Conservation (phyloP, 2,797 vertebrate genomes). For the Catharus ustulatus region DNA sequence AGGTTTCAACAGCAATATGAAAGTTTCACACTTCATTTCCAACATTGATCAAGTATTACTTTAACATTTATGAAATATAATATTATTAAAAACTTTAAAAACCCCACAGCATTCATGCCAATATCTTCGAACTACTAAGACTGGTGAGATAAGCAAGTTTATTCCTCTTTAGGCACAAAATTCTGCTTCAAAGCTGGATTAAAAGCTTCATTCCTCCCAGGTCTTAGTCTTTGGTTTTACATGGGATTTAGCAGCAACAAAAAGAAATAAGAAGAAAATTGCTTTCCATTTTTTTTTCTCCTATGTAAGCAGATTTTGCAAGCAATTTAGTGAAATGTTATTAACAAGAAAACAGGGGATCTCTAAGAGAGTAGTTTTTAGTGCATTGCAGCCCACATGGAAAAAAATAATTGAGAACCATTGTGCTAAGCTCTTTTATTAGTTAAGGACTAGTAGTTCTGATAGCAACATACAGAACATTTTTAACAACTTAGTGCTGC, state of each 20-base stretch:
- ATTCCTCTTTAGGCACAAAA: not conserved
- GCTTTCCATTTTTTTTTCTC: not conserved
- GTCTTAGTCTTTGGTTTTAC: not conserved
- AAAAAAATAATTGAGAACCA: conserved; percentile 20
- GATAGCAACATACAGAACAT: not conserved
- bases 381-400: not conserved
- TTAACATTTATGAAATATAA: not conserved
- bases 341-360: not conserved
- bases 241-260: not conserved
- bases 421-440: conserved; percentile 14
- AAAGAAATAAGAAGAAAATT: conserved; percentile 18
- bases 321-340: conserved; percentile 29
- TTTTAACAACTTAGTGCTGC: not conserved
- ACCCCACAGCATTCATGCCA: accelerated
- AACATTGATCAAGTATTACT: not conserved
- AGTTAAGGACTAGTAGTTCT: conserved; percentile 41
- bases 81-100: not conserved
- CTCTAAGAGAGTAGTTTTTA: conserved; percentile 5
- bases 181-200: not conserved
- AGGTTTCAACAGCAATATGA: not conserved
- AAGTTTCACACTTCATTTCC: not conserved
- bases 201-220: not conserved
- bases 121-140: not conserved
- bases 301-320: conserved; percentile 10
- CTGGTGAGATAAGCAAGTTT: not conserved